These are phyloP conservation scores for Lipophrys pholis DNA, from an alignment of 2,113 vertebrate species.

Conservation along the genomic window DNA sequence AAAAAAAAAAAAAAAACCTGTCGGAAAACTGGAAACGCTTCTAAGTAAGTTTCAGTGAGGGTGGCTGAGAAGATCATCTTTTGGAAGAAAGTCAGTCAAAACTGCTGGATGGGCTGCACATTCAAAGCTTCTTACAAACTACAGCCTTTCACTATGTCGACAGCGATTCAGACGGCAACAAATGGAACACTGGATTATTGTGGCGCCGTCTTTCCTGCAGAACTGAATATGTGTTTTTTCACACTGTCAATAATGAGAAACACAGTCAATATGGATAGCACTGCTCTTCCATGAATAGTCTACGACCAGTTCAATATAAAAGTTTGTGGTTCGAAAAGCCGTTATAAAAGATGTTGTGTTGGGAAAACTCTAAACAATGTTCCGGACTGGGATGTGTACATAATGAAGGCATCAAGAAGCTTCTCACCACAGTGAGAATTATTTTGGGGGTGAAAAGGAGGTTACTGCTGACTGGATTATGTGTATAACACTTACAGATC, in stretches of 20 bases:
- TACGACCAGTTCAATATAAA: conserved; percentile 14
- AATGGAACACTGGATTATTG: conserved; percentile 48
- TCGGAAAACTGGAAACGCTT: conserved; percentile 45
- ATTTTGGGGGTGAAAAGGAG: neutral
- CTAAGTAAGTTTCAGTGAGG: conserved; percentile 40
- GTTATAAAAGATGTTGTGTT: no score
- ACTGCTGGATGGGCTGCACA: conserved; percentile 30
- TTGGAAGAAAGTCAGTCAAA: conserved; percentile 40
- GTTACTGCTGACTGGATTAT: no score
- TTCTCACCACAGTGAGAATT: neutral
- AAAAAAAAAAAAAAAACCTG: conserved; percentile 12
- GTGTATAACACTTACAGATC: no score
- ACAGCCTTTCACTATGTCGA: conserved; percentile 33
- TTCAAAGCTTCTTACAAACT: conserved; percentile 44
- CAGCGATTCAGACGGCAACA: conserved; percentile 38
- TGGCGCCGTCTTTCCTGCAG: conserved; percentile 15
- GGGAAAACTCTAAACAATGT: neutral
- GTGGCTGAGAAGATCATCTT: conserved; percentile 18
- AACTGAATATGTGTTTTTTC: conserved; percentile 36
- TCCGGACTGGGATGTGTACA: neutral
- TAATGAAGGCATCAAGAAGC: neutral
- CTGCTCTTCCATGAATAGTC: conserved; percentile 24
- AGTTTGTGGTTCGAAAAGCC: conserved; percentile 3
- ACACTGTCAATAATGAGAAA: conserved; percentile 35
- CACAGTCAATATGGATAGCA: conserved; percentile 14